Evolutionary conservation across 2,888 invertebrate genomes (phyloP), one percentile per base, ranked within the genome.

Genomic region (Eristalis tenax): DNA sequence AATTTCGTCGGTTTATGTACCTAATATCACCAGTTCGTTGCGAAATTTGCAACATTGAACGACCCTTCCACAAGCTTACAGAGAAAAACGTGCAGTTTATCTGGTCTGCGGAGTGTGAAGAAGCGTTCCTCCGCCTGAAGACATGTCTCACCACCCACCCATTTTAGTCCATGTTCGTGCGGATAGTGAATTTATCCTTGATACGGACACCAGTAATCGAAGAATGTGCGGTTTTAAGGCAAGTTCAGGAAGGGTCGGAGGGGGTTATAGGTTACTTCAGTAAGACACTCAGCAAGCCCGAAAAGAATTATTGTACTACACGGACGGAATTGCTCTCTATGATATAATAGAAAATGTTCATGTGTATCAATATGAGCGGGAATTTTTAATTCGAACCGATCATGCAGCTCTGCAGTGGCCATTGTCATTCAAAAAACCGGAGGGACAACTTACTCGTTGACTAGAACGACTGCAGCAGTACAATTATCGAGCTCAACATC

Each of bases 21-120:
- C n/a, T n/a, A n/a, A n/a, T n/a, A n/a, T n/a, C 40, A 76, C 4
- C 66, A 69, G 18, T 82, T 76, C 35, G 61, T 70, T 8, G 57
- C 64, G 1, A 35, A 50, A 4, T 76, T 76, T 23, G 2, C 61
- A 68, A 56, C n/a, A 59, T 76, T 10, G 59, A 75, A 6, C 57
- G 61, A 5, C 79, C 71, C 3, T 28, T 73, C 5, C 79, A 79
- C 15, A 43, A 38, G 35, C 15, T 63, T 2, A 59, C 63, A 8
- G 63, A 70, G 40, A 35, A 80, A 11, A 32, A 38, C 35, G 11
- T 28, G 6, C 18, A 11, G 5, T 82, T 82, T 43, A 11, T 23
- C 11, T 82, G 81, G 75, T 64, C 68, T 13, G 64, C 26, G 8
- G 22, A 59, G 13, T 69, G 64, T 22, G 50, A 18, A 6, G 28